phyloP scores from a whole-genome alignment of 2,888 invertebrate species.

The Sesia apiformis region DNA sequence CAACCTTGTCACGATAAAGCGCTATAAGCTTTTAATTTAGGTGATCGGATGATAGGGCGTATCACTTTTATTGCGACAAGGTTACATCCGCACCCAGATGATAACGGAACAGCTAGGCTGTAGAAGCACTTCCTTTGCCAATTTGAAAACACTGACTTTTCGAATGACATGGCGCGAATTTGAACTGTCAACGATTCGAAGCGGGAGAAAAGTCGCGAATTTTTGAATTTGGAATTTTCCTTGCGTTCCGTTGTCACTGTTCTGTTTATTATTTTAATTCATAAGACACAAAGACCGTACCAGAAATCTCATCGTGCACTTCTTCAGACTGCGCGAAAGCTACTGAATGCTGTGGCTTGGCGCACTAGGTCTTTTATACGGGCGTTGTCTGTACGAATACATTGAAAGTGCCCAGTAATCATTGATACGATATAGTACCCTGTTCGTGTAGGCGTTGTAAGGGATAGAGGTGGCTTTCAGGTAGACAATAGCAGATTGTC shows the following conservation, averaged over 20 bases:
- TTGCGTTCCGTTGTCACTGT: constrained; percentile 7
- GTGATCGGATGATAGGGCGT: background rate
- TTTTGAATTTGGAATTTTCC: constrained; percentile 2
- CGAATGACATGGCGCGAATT: background rate
- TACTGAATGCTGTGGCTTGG: constrained; percentile 55
- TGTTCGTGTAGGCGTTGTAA: background rate
- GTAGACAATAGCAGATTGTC: background rate
- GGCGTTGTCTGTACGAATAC: constrained; percentile 24
- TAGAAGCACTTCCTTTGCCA: background rate
- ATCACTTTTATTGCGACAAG: constrained; percentile 5
- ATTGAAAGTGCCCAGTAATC: constrained; percentile 47
- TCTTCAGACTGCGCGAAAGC: constrained; percentile 68
- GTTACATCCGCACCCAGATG: constrained; percentile 6
- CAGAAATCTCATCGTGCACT: constrained; percentile 73
- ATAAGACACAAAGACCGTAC: constrained; percentile 31
- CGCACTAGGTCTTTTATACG: constrained; percentile 52
- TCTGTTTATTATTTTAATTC: constrained; percentile 7
- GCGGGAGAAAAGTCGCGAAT: background rate
- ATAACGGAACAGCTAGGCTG: constrained; percentile 5
- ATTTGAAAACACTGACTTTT: background rate
- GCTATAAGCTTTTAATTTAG: too few relatives aligned
- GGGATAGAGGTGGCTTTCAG: background rate
- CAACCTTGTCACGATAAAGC: background rate
- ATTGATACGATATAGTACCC: constrained; percentile 8
- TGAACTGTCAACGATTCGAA: background rate